Evolutionary conservation across 2,888 invertebrate species (phyloP).

Genomic region (Bombyx huttoni): DNA sequence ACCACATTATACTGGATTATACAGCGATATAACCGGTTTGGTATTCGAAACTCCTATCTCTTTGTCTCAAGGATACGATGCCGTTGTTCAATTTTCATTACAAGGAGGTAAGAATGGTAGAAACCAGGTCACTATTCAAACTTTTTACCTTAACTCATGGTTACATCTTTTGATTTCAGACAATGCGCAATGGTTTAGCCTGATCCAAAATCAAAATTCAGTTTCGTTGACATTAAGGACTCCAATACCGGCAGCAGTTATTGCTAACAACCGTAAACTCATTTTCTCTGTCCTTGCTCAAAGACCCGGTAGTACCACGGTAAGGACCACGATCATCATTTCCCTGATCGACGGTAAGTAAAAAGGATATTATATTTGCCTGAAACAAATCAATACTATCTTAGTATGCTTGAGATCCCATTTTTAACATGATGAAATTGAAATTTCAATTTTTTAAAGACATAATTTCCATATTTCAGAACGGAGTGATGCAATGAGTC

Average conservation of each 20-base stretch:
- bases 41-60: constrained; percentile 8
- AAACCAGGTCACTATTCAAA: background rate
- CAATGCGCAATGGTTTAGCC: constrained; percentile 13
- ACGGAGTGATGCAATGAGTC: constrained; percentile 2
- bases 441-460: too few species aligned
- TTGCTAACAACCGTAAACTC: constrained; percentile 14
- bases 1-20: constrained; percentile 15
- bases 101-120: constrained; percentile 15
- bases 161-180: background rate
- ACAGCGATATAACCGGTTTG: constrained; percentile 8
- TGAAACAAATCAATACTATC: background rate
- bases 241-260: constrained; percentile 13
- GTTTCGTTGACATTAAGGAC: constrained; percentile 5
- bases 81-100: constrained; percentile 13
- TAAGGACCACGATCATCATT: constrained; percentile 16
- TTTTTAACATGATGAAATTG: too few species aligned
- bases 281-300: constrained; percentile 14
- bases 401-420: too few species aligned
- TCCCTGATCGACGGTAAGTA: constrained; percentile 9
- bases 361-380: background rate
- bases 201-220: constrained; percentile 8
- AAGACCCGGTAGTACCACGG: constrained; percentile 9
- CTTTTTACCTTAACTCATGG: background rate
- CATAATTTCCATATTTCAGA: background rate
- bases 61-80: constrained; percentile 13